Conservation (phyloP, 2,113 vertebrate species). For the Lepidothrix coronata region DNA sequence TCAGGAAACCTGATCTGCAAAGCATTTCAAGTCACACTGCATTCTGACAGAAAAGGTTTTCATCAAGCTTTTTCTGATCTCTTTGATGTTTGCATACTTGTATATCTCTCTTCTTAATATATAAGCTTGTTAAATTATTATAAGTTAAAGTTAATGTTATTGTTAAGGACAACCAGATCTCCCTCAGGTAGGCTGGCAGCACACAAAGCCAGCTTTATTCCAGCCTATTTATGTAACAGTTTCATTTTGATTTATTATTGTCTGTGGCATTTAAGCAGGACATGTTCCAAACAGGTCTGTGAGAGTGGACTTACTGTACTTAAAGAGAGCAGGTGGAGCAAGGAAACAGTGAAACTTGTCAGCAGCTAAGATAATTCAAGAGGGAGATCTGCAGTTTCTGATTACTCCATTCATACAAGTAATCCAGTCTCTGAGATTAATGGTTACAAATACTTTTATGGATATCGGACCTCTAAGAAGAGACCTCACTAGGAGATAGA, state of each 20-base stretch:
- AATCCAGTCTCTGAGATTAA: neutral
- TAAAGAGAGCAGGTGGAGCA: neutral
- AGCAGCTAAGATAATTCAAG: neutral
- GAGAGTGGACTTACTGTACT: neutral
- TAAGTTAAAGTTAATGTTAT: neutral
- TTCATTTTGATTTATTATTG: constrained; percentile 11
- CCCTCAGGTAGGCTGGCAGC: neutral
- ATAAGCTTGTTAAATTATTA: neutral
- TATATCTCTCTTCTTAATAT: neutral
- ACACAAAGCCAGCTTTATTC: neutral
- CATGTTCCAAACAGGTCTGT: neutral
- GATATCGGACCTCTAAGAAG: neutral
- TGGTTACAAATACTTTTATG: neutral
- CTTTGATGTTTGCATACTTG: neutral
- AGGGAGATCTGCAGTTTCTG: neutral
- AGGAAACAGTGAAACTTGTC: neutral
- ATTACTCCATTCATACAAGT: neutral
- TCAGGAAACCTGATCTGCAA: neutral
- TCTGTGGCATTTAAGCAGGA: neutral
- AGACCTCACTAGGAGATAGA: neutral
- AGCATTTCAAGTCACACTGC: neutral
- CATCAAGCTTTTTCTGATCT: neutral
- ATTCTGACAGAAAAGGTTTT: neutral
- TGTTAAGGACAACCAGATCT: neutral
- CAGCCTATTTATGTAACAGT: neutral